Evolutionary conservation across 2,797 vertebrate species (phyloP), one percentile per base, ranked within the genome.

Genomic region (Tympanoctomys barrerae): DNA sequence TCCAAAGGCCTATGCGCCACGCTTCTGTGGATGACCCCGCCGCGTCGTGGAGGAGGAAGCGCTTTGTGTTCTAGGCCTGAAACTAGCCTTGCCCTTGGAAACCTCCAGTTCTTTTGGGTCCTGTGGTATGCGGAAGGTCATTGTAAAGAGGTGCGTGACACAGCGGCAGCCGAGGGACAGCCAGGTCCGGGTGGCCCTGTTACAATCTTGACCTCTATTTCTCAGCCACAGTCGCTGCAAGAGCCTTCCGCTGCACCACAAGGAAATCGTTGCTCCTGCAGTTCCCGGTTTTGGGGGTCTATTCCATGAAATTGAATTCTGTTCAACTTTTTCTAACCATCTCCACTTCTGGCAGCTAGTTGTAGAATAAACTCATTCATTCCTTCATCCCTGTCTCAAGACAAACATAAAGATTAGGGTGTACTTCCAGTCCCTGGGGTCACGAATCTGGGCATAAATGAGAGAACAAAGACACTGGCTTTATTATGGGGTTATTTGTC

Each of bases 381-480:
- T 77, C 62, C 31, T 78, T 84, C n/a, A 33, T 39, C 70, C 71
- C 88, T 64, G 88, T 92, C 80, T 94, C 49, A 64, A 93, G 59
- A 80, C 59, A 92, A 83, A 90, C 86, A 85, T 54, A 82, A 92
- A 95, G 86, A 71, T 85, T 79, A 86, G 33, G 28, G 52, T 93
- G 92, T 91, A n/a, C 92, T 96, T 96, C 80, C 73, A 28, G 77
- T 49, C 78, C 49, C 66, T 4, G 64, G 80, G 86, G 94, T 84
- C 87, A 90, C 21, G 22, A n/a, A 87, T 79, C 78, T 85, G 92
- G 61, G 28, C 71, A 75, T 81, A 82, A 87, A 42, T 2, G 80
- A 87, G 42, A 75, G 93, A 79, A 90, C 91, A 95, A 88, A 94
- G 87, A 93, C 89, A 70, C 54, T 94, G 61, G 59, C 52, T 94